Base-by-base conservation (phyloP, 2,797 vertebrate genomes). In the Pempheris klunzingeri region DNA sequence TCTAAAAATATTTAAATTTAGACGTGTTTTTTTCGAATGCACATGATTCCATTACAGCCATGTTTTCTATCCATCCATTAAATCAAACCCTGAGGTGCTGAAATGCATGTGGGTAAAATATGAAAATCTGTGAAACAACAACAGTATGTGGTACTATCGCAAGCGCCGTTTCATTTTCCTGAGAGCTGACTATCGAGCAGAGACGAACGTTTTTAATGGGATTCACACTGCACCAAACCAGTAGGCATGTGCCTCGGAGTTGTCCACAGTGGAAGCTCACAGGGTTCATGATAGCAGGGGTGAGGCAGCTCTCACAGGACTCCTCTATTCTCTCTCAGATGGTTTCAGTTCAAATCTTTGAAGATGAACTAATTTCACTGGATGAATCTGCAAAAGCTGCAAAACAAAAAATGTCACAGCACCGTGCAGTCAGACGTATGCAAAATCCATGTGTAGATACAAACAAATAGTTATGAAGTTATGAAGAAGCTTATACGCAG, bases 1-100 rank as follows among this genome's bases (percentile, higher is more conserved):
- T 85, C 17, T 62, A 39, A 49, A 74, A 81, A 65, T 11, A 38
- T 79, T 75, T 76, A 66, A 80, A 82, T 64, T 32, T 22, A 72
- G 41, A 80, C 49, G 41, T 44, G 62, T 73, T 83, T 73, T 73
- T 83, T 73, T 28, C 34, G 57, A 82, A 39, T 74, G 78, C 74
- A 52, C 26, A 54, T 55, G 43, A 71, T 76, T 83, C 83, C 46
- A 63, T 84, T 74, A 61, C 38, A 73, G n/a, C 39, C 65, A 38
- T 76, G 74, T 81, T 87, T 75, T 75, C 77, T 69, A 74, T 80
- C 79, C 77, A 74, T 77, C 86, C 83, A 83, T 88, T 84, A 90
- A 87, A 88, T 89, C 81, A 82, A 88, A 80, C 55, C 77, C 67
- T 58, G n/a, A 49, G 66, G 81, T 82, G 78, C 44, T 76, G 13